A percentile compares a stretch with the other conserved stretches of the same genome.
Evolutionary conservation across 2,113 vertebrate genomes (phyloP).

Genomic region (Montifringilla adamsi): DNA sequence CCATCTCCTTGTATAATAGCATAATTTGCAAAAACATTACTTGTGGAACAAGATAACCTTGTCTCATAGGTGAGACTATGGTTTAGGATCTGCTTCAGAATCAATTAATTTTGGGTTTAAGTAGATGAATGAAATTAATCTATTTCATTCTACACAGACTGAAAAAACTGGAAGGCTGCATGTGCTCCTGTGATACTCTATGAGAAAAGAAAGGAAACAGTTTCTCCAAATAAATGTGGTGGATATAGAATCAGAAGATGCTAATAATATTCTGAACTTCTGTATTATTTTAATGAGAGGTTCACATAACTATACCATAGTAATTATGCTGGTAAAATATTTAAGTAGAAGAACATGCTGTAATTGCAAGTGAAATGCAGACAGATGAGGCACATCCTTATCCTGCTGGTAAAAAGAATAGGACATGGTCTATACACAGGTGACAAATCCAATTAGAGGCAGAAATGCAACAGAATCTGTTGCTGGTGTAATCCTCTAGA

Average conservation of each 20-base stretch:
- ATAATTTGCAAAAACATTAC: neutral
- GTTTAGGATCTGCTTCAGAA: neutral
- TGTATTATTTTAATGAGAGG: neutral
- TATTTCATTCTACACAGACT: neutral
- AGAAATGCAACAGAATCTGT: neutral
- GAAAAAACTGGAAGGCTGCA: neutral
- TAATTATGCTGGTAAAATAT: neutral
- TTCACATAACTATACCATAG: neutral
- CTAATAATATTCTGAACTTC: neutral
- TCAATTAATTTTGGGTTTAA: neutral
- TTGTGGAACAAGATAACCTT: neutral
- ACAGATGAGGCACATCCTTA: neutral
- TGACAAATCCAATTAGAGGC: neutral
- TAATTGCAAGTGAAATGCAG: neutral
- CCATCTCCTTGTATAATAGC: neutral
- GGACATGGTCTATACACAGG: neutral
- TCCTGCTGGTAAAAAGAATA: neutral
- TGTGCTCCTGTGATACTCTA: rapidly evolving
- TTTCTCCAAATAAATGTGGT: neutral
- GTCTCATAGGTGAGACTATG: neutral
- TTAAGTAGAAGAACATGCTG: neutral
- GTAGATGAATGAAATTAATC: neutral
- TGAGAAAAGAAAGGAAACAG: neutral
- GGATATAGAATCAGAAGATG: neutral
- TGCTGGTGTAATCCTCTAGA: neutral